Evolutionary conservation across 2,797 vertebrate genomes (phyloP).

Genomic region (Babyrousa celebensis): DNA sequence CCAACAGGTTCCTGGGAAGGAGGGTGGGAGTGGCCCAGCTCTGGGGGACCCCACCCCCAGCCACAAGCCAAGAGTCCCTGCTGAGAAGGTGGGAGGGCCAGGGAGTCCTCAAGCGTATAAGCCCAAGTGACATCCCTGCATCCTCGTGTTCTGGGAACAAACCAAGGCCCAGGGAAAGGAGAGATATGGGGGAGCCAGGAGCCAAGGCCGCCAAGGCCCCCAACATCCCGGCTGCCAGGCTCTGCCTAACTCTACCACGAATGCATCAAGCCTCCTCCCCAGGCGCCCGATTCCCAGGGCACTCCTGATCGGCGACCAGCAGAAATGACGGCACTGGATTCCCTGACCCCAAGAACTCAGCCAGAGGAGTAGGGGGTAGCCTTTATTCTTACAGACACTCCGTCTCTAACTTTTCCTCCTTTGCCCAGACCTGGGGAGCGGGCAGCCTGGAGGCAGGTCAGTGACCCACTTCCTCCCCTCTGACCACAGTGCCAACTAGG

Average conservation of each 20-base stretch:
- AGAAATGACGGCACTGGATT: background rate
- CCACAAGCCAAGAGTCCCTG: conserved; percentile 46
- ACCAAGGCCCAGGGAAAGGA: background rate
- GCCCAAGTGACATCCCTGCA: background rate
- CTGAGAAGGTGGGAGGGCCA: background rate
- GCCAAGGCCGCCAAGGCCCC: background rate
- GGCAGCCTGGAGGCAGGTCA: conserved; percentile 61
- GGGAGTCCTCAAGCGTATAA: background rate
- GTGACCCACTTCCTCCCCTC: conserved; percentile 80
- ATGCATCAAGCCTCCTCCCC: background rate
- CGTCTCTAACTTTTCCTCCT: background rate
- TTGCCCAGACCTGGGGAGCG: background rate
- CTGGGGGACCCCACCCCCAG: conserved; percentile 60
- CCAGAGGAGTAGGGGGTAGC: background rate
- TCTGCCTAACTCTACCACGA: background rate
- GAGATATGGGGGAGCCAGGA: background rate
- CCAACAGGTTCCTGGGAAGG: conserved; percentile 83
- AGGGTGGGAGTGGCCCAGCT: conserved; percentile 73
- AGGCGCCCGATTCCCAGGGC: background rate
- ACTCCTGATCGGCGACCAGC: background rate
- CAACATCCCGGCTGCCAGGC: background rate
- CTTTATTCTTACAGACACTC: background rate
- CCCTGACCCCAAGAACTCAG: background rate
- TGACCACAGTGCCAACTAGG: conserved; percentile 80
- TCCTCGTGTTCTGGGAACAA: background rate